A percentile compares a stretch with the other conserved stretches of the same genome.
phyloP scores from a whole-genome alignment of 2,113 vertebrate genomes.

The Grus americana region DNA sequence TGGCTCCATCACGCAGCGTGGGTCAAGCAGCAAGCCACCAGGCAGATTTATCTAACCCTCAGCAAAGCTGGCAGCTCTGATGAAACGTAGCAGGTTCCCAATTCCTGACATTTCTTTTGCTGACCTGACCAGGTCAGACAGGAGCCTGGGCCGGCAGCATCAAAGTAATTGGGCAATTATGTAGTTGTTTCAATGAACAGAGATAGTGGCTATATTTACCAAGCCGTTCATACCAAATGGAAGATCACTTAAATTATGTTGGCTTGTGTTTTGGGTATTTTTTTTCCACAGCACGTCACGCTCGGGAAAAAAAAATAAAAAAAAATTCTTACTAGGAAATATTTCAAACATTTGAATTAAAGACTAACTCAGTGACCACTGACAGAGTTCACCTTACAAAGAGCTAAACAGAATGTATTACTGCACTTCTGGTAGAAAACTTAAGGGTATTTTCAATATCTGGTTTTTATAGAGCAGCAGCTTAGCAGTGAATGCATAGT shows the following conservation, averaged over 20 bases:
- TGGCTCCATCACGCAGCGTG: neutral
- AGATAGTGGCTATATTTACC: neutral
- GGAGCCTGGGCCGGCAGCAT: neutral
- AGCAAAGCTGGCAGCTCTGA: fast-evolving
- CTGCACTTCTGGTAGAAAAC: neutral
- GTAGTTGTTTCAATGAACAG: neutral
- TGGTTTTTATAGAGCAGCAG: neutral
- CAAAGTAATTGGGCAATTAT: neutral
- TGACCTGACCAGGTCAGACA: neutral
- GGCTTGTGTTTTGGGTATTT: neutral
- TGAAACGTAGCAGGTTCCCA: neutral
- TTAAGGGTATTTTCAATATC: neutral
- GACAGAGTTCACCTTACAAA: neutral
- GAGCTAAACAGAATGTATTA: neutral
- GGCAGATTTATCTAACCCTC: neutral
- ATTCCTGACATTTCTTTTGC: neutral
- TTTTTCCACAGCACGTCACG: neutral
- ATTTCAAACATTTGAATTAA: neutral
- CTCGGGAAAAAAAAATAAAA: neutral
- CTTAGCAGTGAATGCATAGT: neutral
- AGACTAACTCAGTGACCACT: neutral
- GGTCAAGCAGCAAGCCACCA: neutral
- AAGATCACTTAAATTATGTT: neutral
- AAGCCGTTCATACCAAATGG: neutral
- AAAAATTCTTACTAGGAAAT: neutral